Percentiles rank a stretch among this genome's conserved stretches.
Conservation (phyloP, 2,113 vertebrate species). For the Protobothrops mucrosquamatus region DNA sequence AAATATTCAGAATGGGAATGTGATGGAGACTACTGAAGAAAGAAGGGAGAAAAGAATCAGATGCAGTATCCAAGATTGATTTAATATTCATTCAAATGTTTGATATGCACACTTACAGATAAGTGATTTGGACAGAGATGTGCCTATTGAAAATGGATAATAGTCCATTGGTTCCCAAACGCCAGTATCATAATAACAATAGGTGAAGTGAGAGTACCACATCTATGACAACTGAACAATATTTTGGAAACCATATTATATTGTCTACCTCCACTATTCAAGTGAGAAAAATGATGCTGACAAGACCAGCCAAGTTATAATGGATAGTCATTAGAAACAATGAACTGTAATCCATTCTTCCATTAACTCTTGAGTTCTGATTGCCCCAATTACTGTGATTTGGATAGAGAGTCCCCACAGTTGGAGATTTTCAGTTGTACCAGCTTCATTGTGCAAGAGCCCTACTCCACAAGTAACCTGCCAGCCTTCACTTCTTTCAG, state of each 20-base stretch:
- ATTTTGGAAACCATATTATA: background rate
- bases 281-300: background rate
- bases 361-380: background rate
- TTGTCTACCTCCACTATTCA: background rate
- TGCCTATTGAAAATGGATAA: background rate
- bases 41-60: background rate
- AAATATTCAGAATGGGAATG: background rate
- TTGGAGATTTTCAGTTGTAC: background rate
- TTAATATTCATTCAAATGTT: background rate
- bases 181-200: background rate
- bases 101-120: background rate
- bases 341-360: background rate
- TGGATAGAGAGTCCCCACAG: background rate
- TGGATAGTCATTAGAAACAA: background rate
- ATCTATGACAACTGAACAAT: background rate
- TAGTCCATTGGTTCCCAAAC: background rate
- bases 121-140: background rate
- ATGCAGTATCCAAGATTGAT: background rate
- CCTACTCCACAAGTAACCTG: background rate
- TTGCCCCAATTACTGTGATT: background rate
- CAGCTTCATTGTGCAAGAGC: background rate
- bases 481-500: background rate
- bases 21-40: background rate
- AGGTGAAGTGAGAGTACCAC: background rate
- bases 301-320: background rate